Conservation (phyloP, 2,888 invertebrate genomes). For the Gastracanthus pulcherrimus region DNA sequence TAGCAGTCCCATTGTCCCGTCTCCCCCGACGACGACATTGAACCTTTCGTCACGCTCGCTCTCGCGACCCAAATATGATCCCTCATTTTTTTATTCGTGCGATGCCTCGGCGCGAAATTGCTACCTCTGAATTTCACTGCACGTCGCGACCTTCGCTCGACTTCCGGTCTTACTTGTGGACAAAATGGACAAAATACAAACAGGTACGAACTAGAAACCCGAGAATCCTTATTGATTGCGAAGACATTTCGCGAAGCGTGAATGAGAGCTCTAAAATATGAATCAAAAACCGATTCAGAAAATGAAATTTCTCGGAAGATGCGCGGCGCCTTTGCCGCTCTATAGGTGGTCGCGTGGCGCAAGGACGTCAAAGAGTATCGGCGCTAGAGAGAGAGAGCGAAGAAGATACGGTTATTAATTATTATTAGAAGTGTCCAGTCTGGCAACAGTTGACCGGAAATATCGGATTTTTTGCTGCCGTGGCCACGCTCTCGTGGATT, state of each 20-base stretch:
- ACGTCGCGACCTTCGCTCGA: no score
- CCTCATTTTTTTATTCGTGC: no score
- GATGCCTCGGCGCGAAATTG: no score
- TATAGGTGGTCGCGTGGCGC: conserved; percentile 10
- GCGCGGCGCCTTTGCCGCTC: background rate
- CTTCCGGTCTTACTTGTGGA: conserved; percentile 34
- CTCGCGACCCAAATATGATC: background rate
- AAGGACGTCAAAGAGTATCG: conserved; percentile 1
- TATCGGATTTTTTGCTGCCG: conserved; percentile 13
- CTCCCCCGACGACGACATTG: no score
- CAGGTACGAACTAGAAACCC: background rate
- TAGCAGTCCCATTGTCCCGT: no score
- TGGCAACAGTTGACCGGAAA: no score
- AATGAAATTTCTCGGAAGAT: conserved; percentile 43
- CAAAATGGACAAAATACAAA: background rate
- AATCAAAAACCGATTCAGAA: conserved; percentile 30
- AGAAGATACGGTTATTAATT: conserved; percentile 56
- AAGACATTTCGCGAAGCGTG: conserved; percentile 21
- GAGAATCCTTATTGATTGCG: background rate
- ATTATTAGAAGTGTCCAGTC: no score
- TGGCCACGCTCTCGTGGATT: background rate
- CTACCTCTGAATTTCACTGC: background rate
- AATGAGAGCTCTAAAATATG: no score
- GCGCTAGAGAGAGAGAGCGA: conserved; percentile 48
- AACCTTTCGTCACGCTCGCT: background rate